phyloP scores from a whole-genome alignment of 2,113 vertebrate genomes.

The Oenanthe melanoleuca region DNA sequence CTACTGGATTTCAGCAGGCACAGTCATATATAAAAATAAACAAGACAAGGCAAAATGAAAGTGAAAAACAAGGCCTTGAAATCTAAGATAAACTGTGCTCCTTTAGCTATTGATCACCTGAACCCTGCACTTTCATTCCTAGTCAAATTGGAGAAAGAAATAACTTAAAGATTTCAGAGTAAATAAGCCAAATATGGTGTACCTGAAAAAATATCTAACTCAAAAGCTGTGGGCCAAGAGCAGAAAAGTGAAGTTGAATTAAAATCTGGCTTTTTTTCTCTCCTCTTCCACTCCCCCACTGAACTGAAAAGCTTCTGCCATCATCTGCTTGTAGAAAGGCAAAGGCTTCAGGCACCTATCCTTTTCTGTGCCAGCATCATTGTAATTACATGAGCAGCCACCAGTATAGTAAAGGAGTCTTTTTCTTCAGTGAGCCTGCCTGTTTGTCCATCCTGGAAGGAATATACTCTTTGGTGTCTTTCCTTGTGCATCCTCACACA shows the following conservation, averaged over 20 bases:
- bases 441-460: not conserved
- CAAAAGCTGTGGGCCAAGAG: not conserved
- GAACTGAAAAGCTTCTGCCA: not conserved
- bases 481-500: not conserved
- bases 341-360: not conserved
- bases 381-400: not conserved
- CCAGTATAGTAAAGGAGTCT: not conserved
- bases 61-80: not conserved
- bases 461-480: not conserved
- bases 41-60: slow-evolving; percentile 18
- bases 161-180: not conserved
- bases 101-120: not conserved
- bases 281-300: not conserved
- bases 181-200: not conserved
- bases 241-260: not conserved
- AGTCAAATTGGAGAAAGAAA: slow-evolving; percentile 1
- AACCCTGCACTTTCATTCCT: not conserved
- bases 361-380: not conserved
- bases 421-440: not conserved
- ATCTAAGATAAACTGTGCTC: not conserved
- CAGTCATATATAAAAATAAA: not conserved
- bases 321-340: not conserved
- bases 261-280: not conserved
- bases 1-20: slow-evolving; percentile 15
- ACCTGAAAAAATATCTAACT: not conserved